Conservation (phyloP, 30 jellyfish, hydroid and myxozoan genomes). For the Euphysa ruthae region DNA sequence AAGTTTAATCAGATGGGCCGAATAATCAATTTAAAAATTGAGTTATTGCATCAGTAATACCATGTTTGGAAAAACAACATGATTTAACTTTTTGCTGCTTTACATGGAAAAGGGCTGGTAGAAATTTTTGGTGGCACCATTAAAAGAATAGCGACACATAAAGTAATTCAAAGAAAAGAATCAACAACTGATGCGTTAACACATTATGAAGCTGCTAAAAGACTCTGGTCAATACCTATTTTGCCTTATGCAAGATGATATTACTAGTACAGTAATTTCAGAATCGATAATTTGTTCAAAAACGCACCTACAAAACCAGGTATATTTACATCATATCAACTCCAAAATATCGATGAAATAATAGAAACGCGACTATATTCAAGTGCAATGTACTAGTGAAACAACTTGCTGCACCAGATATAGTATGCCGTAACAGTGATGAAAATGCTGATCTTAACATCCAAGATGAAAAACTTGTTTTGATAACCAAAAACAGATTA, state of each 20-base stretch:
- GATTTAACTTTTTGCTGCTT: neutral
- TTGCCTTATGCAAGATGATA: neutral
- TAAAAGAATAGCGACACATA: conserved; percentile 9
- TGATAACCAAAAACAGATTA: too few species aligned
- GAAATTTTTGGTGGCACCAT: conserved; percentile 10
- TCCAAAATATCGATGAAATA: too few species aligned
- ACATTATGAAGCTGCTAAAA: conserved; percentile 2
- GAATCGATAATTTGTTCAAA: neutral
- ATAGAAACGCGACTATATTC: too few species aligned
- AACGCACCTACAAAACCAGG: neutral
- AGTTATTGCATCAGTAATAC: neutral
- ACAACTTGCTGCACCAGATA: too few species aligned
- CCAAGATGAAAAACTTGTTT: too few species aligned
- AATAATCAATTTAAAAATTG: too few species aligned
- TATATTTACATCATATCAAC: too few species aligned
- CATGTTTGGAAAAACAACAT: neutral
- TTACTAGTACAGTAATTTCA: too few species aligned
- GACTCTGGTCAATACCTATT: neutral
- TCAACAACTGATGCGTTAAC: neutral
- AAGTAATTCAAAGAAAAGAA: conserved; percentile 1
- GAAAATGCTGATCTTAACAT: too few species aligned
- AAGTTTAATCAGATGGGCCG: too few species aligned
- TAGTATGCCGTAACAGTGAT: too few species aligned
- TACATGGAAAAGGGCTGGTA: neutral
- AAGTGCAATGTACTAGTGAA: too few species aligned